Percentiles rank a stretch among this genome's conserved stretches.
Conservation (phyloP, 2,113 vertebrate genomes). For the Lutjanus erythropterus region DNA sequence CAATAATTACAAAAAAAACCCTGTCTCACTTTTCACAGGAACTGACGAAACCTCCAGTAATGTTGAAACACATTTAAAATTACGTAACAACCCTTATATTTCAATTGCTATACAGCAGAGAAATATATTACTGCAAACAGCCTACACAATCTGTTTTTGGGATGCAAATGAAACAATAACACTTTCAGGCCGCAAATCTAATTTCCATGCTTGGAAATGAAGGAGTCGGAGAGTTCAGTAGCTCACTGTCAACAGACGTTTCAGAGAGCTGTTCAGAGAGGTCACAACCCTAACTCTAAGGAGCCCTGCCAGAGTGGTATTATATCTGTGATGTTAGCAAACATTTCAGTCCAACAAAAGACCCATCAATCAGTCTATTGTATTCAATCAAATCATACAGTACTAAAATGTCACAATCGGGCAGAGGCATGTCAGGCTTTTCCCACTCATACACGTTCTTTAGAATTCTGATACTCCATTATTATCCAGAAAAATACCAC, state of each 20-base stretch:
- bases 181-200: background rate
- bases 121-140: background rate
- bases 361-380: background rate
- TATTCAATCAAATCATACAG: background rate
- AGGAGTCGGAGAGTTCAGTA: background rate
- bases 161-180: background rate
- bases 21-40: background rate
- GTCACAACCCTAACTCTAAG: background rate
- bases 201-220: background rate
- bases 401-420: constrained; percentile 1
- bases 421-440: background rate
- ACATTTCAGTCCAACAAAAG: constrained; percentile 16
- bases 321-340: constrained; percentile 20
- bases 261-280: background rate
- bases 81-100: too few relatives aligned
- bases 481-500: background rate
- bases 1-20: too few relatives aligned
- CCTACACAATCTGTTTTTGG: background rate
- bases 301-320: background rate
- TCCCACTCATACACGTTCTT: background rate
- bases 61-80: background rate
- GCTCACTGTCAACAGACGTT: background rate
- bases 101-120: background rate
- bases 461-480: background rate
- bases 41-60: background rate